These are phyloP conservation scores for Rhynchotus rufescens DNA, from an alignment of 2,797 vertebrate genomes.

Conservation along the genomic window DNA sequence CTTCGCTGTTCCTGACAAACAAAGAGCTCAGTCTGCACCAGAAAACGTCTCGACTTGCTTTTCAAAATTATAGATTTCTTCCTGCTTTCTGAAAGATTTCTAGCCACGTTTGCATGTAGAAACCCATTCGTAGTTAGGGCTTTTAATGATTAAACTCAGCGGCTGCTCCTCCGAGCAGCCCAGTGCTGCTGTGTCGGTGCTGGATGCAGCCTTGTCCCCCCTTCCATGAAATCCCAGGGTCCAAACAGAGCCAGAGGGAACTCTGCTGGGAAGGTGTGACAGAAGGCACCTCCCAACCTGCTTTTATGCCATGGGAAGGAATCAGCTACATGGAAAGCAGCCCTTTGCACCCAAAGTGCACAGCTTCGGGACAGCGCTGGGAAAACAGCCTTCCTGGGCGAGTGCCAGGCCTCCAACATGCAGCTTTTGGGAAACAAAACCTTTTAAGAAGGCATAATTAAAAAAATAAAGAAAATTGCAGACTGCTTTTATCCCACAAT, in stretches of 20 bases:
- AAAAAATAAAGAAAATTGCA: background rate
- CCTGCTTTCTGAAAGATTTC: background rate
- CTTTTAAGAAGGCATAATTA: background rate
- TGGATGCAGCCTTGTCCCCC: background rate
- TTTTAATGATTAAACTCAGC: background rate
- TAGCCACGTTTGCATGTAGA: background rate
- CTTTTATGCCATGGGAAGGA: background rate
- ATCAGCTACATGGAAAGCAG: conserved; percentile 31
- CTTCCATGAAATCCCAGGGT: background rate
- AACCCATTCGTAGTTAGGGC: rapidly evolving
- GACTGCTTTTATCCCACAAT: conserved; percentile 3
- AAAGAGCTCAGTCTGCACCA: background rate
- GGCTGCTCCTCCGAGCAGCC: background rate
- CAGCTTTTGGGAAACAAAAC: background rate
- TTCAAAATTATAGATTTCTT: background rate
- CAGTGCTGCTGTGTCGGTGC: background rate
- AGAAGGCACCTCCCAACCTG: too few relatives aligned
- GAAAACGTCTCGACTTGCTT: background rate
- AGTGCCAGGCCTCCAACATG: background rate
- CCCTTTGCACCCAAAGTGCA: background rate
- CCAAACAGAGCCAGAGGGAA: background rate
- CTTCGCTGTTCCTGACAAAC: rapidly evolving
- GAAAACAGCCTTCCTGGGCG: background rate
- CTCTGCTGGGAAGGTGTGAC: too few relatives aligned
- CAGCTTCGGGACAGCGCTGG: background rate